Conservation (phyloP, 2,113 vertebrate genomes). For the Candoia aspera region DNA sequence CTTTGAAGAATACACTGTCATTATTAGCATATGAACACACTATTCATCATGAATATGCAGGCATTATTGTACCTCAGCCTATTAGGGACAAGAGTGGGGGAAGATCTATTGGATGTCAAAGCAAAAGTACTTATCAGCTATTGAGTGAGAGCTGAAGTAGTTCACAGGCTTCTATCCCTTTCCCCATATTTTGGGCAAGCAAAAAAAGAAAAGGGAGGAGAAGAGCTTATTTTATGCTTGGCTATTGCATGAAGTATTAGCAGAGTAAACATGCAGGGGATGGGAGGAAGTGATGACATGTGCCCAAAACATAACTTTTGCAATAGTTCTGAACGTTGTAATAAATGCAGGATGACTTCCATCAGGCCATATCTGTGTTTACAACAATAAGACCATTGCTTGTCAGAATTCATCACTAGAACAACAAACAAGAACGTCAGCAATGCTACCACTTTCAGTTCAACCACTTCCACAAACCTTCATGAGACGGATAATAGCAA, state of each 20-base stretch:
- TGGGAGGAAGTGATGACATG: background rate
- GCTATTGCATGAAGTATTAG: background rate
- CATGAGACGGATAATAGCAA: slow-evolving; percentile 31
- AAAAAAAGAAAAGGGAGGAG: background rate
- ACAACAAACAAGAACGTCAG: slow-evolving; percentile 6
- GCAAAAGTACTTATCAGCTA: background rate
- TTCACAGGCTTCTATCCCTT: background rate
- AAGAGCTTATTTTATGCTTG: background rate
- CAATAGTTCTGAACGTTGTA: background rate
- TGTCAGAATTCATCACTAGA: background rate
- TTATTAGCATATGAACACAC: background rate
- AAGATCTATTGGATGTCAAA: background rate
- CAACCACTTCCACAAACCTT: slow-evolving; percentile 55
- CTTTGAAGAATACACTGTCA: background rate
- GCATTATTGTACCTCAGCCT: background rate
- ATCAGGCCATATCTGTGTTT: background rate
- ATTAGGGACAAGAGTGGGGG: background rate
- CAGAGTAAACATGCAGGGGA: background rate
- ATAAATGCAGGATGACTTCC: background rate
- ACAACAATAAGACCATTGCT: background rate
- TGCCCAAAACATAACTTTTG: background rate
- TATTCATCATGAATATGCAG: background rate
- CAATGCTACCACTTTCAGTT: background rate
- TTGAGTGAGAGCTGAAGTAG: background rate
- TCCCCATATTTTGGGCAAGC: background rate